Evolutionary conservation across 2,888 invertebrate genomes (phyloP).

Genomic region (Ptilodon capucinus): DNA sequence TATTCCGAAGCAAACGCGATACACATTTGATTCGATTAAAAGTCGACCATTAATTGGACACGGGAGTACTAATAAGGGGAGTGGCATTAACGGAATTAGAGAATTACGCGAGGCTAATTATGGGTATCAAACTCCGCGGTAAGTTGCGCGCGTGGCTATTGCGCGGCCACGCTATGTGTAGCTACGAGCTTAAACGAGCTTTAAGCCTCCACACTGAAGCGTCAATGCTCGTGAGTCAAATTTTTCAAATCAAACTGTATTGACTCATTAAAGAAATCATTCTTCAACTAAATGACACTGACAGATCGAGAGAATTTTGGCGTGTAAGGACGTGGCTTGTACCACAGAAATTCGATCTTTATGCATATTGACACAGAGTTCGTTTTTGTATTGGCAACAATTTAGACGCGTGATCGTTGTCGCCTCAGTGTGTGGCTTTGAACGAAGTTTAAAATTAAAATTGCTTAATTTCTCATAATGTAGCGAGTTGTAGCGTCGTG

Average conservation of each 20-base stretch:
- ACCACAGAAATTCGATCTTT: too few relatives aligned
- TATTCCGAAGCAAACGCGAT: constrained; percentile 18
- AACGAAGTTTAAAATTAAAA: constrained; percentile 53
- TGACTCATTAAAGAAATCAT: too few relatives aligned
- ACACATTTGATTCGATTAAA: constrained; percentile 48
- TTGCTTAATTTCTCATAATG: constrained; percentile 45
- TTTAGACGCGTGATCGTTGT: too few relatives aligned
- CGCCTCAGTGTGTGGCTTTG: constrained; percentile 19
- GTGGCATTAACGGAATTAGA: constrained; percentile 60
- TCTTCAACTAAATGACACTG: too few relatives aligned
- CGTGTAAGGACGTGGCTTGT: too few relatives aligned
- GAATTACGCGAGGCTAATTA: constrained; percentile 67
- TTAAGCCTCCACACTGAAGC: too few relatives aligned
- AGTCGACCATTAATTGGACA: constrained; percentile 51
- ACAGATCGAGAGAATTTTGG: too few relatives aligned
- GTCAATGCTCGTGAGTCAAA: too few relatives aligned
- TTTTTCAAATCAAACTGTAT: too few relatives aligned
- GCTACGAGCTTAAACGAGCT: too few relatives aligned
- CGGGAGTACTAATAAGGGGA: constrained; percentile 46
- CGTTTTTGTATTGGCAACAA: too few relatives aligned
- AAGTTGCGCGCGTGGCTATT: constrained; percentile 21
- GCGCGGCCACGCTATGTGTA: constrained; percentile 4
- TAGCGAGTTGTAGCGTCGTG: constrained; percentile 13
- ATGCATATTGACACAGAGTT: too few relatives aligned
- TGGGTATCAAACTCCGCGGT: constrained; percentile 59